Percentiles rank a stretch among this genome's conserved stretches.
These are phyloP conservation scores for Lycodopsis pacificus DNA, from an alignment of 2,797 vertebrate genomes.

Conservation along the genomic window DNA sequence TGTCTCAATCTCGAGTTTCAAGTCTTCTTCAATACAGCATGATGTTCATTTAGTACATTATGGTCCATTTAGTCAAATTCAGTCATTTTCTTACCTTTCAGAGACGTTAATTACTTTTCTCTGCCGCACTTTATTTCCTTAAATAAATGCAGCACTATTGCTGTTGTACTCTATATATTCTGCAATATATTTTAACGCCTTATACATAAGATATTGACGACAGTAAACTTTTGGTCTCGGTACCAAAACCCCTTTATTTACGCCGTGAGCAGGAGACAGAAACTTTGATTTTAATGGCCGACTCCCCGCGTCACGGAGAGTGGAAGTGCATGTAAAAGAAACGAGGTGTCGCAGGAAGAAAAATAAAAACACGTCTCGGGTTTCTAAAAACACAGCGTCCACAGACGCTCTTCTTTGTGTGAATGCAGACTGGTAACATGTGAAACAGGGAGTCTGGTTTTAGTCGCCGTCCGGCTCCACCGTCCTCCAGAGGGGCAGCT, in stretches of 20 bases:
- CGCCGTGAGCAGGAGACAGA: background rate
- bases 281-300: background rate
- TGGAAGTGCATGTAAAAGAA: background rate
- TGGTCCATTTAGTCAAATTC: too few relatives aligned
- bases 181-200: too few relatives aligned
- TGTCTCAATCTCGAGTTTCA: too few relatives aligned
- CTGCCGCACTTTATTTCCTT: background rate
- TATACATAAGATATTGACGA: too few relatives aligned
- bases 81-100: too few relatives aligned
- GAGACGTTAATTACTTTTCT: too few relatives aligned
- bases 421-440: background rate
- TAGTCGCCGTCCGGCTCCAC: background rate
- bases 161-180: too few relatives aligned
- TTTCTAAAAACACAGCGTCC: background rate
- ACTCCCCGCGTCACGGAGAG: background rate
- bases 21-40: too few relatives aligned
- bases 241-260: background rate
- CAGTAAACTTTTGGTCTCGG: background rate
- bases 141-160: background rate
- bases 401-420: background rate
- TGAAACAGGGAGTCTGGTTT: background rate
- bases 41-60: too few relatives aligned
- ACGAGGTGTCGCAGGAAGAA: background rate
- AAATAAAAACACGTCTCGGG: background rate
- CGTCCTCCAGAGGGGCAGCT: slow-evolving; percentile 24